Conservation (phyloP, 2,797 vertebrate genomes). For the Spatula versicolor region DNA sequence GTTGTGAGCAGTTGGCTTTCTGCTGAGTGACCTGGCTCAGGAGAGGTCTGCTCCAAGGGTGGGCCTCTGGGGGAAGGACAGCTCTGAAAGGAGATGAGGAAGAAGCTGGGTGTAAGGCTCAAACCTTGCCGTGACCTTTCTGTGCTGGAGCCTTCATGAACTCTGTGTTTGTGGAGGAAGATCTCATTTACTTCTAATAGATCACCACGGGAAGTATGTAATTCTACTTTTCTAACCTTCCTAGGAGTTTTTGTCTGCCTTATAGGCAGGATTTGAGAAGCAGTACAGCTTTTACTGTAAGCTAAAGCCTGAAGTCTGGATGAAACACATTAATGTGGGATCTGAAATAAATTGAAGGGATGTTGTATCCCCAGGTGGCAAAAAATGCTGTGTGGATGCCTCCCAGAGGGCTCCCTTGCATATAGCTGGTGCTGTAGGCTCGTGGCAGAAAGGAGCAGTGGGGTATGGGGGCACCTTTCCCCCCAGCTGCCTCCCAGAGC, state of each 20-base stretch:
- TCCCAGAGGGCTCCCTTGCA: neutral
- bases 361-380: neutral
- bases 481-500: neutral
- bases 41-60: rapidly evolving
- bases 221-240: neutral
- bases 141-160: neutral
- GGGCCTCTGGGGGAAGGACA: rapidly evolving
- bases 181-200: neutral
- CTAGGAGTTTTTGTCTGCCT: neutral
- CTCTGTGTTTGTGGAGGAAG: neutral
- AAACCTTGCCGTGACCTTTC: neutral
- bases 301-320: neutral
- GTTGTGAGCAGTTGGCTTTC: rapidly evolving
- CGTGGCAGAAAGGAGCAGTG: rapidly evolving
- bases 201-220: neutral
- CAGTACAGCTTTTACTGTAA: neutral
- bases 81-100: neutral
- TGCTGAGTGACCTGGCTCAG: neutral
- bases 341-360: neutral
- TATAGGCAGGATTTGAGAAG: neutral
- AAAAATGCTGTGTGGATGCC: rapidly evolving
- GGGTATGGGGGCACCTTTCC: rapidly evolving
- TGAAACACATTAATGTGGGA: neutral
- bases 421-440: neutral
- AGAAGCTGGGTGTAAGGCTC: neutral